Conservation (phyloP, 2,888 invertebrate species). For the Harpalus rubripes region DNA sequence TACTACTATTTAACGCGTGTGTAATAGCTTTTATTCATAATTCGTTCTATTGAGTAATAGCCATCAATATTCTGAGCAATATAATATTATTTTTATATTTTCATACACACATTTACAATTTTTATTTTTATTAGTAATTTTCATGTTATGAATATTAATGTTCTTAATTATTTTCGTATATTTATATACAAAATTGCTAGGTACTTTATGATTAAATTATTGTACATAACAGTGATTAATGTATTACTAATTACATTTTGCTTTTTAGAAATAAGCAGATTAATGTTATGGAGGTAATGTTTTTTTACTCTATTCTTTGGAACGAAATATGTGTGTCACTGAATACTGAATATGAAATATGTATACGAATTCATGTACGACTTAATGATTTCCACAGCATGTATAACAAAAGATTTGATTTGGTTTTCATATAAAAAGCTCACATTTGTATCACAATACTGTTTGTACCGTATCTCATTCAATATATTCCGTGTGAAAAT, state of each 20-base stretch:
- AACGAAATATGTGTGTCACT: neutral
- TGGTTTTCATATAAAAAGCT: slow-evolving; percentile 22
- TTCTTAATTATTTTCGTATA: too few relatives aligned
- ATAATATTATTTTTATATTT: too few relatives aligned
- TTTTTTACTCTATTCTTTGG: neutral
- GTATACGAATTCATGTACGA: neutral
- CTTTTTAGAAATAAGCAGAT: neutral
- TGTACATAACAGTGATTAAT: neutral
- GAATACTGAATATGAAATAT: slow-evolving; percentile 17
- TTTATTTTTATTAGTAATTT: too few relatives aligned
- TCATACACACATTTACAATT: too few relatives aligned
- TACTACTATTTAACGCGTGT: too few relatives aligned
- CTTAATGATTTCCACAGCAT: slow-evolving; percentile 35
- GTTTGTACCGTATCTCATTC: slow-evolving; percentile 20
- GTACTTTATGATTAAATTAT: neutral
- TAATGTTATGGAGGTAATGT: neutral
- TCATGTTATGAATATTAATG: too few relatives aligned
- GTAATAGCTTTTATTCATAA: too few relatives aligned
- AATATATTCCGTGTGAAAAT: slow-evolving; percentile 38
- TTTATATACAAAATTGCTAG: too few relatives aligned
- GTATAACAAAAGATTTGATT: slow-evolving; percentile 20
- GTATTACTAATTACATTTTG: neutral
- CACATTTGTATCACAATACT: slow-evolving; percentile 40
- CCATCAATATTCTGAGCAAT: too few relatives aligned
- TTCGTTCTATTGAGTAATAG: too few relatives aligned